phyloP scores from a whole-genome alignment of 2,797 vertebrate genomes.

The Tokudaia tokunoshimensis region DNA sequence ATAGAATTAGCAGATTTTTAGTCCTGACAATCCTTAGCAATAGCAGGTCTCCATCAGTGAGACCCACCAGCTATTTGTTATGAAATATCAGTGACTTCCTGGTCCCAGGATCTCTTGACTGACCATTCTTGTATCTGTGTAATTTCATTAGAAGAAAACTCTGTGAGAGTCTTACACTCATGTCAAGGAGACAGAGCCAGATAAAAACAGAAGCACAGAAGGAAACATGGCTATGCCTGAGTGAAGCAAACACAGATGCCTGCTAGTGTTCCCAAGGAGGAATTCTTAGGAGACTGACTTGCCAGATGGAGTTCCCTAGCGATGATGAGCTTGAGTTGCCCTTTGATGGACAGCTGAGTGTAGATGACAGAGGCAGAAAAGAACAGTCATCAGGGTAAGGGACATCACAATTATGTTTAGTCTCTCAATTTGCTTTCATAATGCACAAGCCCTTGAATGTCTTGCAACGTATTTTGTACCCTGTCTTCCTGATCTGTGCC shows the following conservation, averaged over 20 bases:
- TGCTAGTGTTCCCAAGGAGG: neutral
- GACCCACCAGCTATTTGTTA: neutral
- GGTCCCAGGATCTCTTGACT: neutral
- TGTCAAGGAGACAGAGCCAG: neutral
- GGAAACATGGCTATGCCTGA: neutral
- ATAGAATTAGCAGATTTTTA: neutral
- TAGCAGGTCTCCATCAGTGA: neutral
- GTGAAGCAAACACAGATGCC: neutral
- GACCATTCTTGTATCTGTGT: neutral
- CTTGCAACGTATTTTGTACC: neutral
- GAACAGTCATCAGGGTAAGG: neutral
- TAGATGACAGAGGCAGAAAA: neutral
- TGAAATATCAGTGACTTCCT: neutral
- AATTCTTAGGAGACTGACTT: neutral
- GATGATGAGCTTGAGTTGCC: neutral
- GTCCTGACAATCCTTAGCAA: neutral
- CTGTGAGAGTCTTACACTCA: neutral
- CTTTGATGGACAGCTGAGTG: conserved; percentile 31
- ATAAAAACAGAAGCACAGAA: neutral
- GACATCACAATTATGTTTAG: neutral
- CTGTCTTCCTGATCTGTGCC: neutral
- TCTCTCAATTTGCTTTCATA: neutral
- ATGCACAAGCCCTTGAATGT: neutral
- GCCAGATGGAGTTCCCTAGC: neutral
- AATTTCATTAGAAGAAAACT: neutral